These are phyloP conservation scores for Tachycineta bicolor DNA, from an alignment of 2,113 vertebrate species.

Conservation along the genomic window DNA sequence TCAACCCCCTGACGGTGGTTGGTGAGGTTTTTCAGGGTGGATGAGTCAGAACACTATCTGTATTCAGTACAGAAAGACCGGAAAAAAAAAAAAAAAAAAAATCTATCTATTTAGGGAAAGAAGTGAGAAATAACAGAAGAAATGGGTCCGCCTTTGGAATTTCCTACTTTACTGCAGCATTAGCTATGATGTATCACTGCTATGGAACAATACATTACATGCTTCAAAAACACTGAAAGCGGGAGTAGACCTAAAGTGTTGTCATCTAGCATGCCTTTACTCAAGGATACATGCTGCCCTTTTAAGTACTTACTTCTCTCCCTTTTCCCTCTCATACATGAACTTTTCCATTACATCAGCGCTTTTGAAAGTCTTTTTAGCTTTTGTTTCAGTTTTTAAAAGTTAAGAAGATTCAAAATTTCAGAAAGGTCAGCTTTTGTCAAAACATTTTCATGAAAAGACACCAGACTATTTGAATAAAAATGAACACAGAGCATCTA, in stretches of 20 bases:
- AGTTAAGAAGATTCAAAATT: not conserved
- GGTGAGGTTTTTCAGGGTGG: slow-evolving; percentile 20
- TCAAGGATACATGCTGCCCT: not conserved
- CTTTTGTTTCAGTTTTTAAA: not conserved
- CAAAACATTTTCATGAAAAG: not conserved
- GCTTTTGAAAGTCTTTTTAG: not conserved
- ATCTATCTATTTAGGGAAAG: slow-evolving; percentile 6
- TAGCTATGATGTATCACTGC: not conserved
- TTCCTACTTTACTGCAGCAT: slow-evolving; percentile 18
- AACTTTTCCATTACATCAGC: not conserved
- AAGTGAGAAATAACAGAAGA: slow-evolving; percentile 10
- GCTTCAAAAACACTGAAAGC: not conserved
- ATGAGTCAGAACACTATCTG: slow-evolving; percentile 50
- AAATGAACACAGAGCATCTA: not conserved
- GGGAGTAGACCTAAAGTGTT: not conserved
- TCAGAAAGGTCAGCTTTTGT: not conserved
- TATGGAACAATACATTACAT: slow-evolving; percentile 4
- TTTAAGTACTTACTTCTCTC: not conserved
- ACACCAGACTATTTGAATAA: not conserved
- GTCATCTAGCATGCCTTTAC: not conserved
- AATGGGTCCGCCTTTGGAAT: not conserved
- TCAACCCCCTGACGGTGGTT: not conserved
- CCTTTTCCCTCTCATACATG: not conserved
- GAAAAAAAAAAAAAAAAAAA: not conserved
- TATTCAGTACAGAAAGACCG: slow-evolving; percentile 21